A percentile compares a stretch with the other conserved stretches of the same genome.
Evolutionary conservation across 2,797 vertebrate genomes (phyloP).

Genomic region (Pagetopsis macropterus): DNA sequence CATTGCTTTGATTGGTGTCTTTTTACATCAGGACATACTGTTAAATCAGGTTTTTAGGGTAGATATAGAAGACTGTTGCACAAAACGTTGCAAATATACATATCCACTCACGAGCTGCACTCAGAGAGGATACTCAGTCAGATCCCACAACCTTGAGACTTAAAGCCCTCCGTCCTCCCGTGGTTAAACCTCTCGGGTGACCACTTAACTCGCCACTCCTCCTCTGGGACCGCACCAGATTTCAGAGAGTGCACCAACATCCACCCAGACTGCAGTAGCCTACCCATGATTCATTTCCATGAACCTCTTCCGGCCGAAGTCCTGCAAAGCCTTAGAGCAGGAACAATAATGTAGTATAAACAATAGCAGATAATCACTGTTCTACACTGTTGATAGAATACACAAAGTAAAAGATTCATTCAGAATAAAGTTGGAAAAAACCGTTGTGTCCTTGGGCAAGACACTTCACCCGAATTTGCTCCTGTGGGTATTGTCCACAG

Average conservation of each 20-base stretch:
- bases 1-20: neutral
- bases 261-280: slow-evolving; percentile 13
- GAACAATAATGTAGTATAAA: slow-evolving; percentile 10
- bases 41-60: too few relatives aligned
- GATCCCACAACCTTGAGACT: slow-evolving; percentile 39
- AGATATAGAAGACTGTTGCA: neutral
- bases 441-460: too few relatives aligned
- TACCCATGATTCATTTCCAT: slow-evolving; percentile 16
- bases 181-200: slow-evolving; percentile 21
- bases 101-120: neutral
- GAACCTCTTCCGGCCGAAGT: slow-evolving; percentile 7
- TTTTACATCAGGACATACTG: too few relatives aligned
- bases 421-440: slow-evolving; percentile 1
- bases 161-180: slow-evolving; percentile 28
- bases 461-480: too few relatives aligned
- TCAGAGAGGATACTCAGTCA: neutral
- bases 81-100: neutral
- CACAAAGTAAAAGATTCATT: slow-evolving; percentile 12
- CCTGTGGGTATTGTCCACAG: too few relatives aligned
- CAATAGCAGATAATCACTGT: slow-evolving; percentile 10
- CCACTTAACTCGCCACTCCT: slow-evolving; percentile 49
- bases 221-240: slow-evolving; percentile 43
- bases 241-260: slow-evolving; percentile 28
- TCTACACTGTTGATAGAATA: slow-evolving; percentile 3
- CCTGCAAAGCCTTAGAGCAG: slow-evolving; percentile 11